These are phyloP conservation scores for Tokudaia tokunoshimensis DNA, from an alignment of 2,797 vertebrate genomes.

Conservation along the genomic window DNA sequence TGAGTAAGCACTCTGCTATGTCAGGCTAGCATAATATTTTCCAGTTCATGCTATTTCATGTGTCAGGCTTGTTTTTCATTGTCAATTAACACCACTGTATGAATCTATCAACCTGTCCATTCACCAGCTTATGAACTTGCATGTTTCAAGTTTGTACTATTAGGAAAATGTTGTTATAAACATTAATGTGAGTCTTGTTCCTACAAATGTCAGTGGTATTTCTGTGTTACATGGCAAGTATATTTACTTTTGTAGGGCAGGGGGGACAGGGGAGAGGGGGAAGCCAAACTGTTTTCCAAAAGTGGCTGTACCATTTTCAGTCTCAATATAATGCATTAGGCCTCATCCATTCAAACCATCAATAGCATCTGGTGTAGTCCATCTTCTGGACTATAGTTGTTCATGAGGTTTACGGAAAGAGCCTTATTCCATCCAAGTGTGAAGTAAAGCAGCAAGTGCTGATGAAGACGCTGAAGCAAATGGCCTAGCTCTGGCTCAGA, in stretches of 20 bases:
- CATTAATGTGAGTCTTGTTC: background rate
- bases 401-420: background rate
- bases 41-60: background rate
- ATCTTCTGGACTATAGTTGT: background rate
- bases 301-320: background rate
- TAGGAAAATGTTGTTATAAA: background rate
- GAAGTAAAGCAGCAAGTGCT: background rate
- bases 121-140: background rate
- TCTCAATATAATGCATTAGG: background rate
- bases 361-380: background rate
- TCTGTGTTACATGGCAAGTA: background rate
- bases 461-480: background rate
- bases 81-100: background rate
- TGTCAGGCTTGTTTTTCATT: background rate
- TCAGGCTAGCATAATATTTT: slow-evolving; percentile 8
- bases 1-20: background rate
- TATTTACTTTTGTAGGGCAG: background rate
- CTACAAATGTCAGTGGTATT: background rate
- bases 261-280: background rate
- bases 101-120: background rate
- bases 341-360: background rate
- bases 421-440: background rate
- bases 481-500: background rate
- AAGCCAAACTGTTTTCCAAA: background rate
- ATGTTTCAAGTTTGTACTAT: background rate